phyloP scores from a whole-genome alignment of 2,113 vertebrate genomes.

The Leptosomus discolor region DNA sequence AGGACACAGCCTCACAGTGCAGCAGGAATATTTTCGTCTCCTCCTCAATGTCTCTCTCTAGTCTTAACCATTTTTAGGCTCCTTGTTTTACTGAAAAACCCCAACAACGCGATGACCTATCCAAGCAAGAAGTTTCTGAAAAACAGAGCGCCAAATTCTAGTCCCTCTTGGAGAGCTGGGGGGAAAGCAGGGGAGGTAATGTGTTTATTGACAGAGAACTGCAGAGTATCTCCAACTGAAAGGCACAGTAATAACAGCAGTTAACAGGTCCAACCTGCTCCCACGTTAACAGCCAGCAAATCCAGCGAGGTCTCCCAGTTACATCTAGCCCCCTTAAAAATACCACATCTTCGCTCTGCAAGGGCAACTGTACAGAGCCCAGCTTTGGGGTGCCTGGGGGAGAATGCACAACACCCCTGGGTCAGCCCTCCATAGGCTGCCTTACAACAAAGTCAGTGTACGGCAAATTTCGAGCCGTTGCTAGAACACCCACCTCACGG shows the following conservation, averaged over 20 bases:
- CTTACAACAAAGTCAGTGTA: not conserved
- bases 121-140: not conserved
- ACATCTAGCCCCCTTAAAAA: not conserved
- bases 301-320: not conserved
- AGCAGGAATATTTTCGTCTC: slow-evolving; percentile 10
- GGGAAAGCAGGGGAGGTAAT: not conserved
- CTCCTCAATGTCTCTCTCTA: not conserved
- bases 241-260: not conserved
- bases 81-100: not conserved
- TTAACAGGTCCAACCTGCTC: not conserved
- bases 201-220: not conserved
- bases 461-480: not conserved
- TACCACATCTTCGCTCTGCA: not conserved
- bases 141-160: not conserved
- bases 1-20: not conserved
- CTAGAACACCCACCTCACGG: not conserved
- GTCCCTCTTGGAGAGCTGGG: not conserved
- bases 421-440: not conserved
- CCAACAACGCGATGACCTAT: not conserved
- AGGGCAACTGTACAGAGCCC: not conserved
- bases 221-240: not conserved
- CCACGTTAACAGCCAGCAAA: not conserved
- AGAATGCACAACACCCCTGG: not conserved
- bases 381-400: not conserved
- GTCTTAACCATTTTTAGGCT: not conserved